phyloP scores from a whole-genome alignment of 2,113 vertebrate species.

The Myrmecobius fasciatus region DNA sequence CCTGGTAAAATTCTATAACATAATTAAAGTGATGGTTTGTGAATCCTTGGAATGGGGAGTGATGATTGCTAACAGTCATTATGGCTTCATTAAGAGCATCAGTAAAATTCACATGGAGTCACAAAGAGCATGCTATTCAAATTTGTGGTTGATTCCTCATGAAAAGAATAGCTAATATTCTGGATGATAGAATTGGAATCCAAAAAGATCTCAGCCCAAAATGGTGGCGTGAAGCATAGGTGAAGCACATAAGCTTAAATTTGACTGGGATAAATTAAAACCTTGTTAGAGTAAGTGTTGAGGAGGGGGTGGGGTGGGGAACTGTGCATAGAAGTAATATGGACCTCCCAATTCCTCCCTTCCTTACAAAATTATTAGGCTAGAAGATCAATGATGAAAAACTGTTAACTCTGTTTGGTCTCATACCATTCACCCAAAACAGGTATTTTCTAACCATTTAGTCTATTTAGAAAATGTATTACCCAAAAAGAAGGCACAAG shows the following conservation, averaged over 20 bases:
- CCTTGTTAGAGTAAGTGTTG: not conserved
- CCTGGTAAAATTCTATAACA: not conserved
- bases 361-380: not conserved
- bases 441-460: not conserved
- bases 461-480: not conserved
- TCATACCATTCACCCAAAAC: not conserved
- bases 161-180: not conserved
- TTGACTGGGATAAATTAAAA: not conserved
- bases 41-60: not conserved
- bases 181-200: not conserved
- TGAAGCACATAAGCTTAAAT: not conserved
- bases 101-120: not conserved
- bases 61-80: not conserved
- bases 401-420: not conserved
- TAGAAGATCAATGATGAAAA: not conserved
- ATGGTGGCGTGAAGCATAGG: not conserved
- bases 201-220: not conserved
- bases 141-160: not conserved
- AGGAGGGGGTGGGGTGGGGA: not conserved
- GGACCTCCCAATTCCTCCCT: not conserved
- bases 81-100: not conserved
- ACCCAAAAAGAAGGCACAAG: not conserved
- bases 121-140: not conserved
- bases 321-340: not conserved
- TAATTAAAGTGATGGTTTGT: not conserved